These are phyloP conservation scores for Erebia epiphron DNA, from an alignment of 2,888 invertebrate species.

Conservation along the genomic window DNA sequence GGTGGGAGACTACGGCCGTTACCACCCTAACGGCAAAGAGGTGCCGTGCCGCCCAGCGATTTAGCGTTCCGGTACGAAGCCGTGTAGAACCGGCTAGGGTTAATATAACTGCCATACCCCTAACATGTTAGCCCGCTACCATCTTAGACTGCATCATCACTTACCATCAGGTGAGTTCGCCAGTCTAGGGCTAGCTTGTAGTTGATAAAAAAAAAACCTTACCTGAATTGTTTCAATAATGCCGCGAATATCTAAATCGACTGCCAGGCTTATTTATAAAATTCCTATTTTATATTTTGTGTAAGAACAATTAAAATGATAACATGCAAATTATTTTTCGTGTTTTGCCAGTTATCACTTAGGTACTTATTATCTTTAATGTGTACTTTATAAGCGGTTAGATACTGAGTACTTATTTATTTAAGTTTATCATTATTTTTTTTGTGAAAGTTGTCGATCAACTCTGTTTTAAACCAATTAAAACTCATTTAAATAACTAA, in stretches of 20 bases:
- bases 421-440: background rate
- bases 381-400: background rate
- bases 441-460: background rate
- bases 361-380: background rate
- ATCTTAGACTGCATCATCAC: too few relatives aligned
- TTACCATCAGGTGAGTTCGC: too few relatives aligned
- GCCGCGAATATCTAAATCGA: background rate
- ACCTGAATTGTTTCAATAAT: background rate
- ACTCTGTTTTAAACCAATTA: background rate
- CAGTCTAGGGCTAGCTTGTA: too few relatives aligned
- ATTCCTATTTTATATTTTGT: background rate
- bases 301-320: background rate
- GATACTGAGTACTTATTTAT: background rate
- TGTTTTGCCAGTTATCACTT: background rate
- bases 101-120: too few relatives aligned
- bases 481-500: background rate
- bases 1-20: too few relatives aligned
- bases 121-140: too few relatives aligned
- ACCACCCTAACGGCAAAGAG: too few relatives aligned
- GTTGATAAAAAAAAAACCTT: too few relatives aligned
- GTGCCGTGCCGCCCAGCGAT: too few relatives aligned
- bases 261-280: background rate
- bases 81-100: too few relatives aligned
- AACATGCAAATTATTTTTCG: background rate
- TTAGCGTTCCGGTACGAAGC: too few relatives aligned